Evolutionary conservation across 2,797 vertebrate species (phyloP).

Genomic region (Eupleurogrammus muticus): DNA sequence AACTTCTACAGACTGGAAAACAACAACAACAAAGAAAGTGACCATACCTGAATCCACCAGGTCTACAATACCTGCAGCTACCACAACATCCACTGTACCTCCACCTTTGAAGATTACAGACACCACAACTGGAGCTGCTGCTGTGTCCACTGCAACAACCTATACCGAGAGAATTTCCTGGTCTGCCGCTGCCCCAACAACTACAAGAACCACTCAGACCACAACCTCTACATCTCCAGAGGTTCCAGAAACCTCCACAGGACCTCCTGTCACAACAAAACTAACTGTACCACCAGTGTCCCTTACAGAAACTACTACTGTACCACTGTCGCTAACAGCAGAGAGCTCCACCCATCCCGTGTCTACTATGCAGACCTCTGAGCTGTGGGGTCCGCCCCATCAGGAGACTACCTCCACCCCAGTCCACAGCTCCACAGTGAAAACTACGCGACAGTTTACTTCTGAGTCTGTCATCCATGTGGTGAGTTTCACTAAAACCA

Average conservation of each 20-base stretch:
- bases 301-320: constrained; percentile 56
- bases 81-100: constrained; percentile 53
- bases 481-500: constrained; percentile 50
- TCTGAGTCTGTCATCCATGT: constrained; percentile 44
- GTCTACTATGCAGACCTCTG: constrained; percentile 47
- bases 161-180: constrained; percentile 66
- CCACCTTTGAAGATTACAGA: constrained; percentile 58
- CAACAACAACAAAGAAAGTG: constrained; percentile 64
- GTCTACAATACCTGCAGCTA: constrained; percentile 41
- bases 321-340: constrained; percentile 30
- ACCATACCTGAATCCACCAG: constrained; percentile 54
- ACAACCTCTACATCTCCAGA: constrained; percentile 45
- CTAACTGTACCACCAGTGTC: constrained; percentile 32
- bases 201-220: constrained; percentile 48
- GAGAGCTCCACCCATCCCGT: constrained; percentile 21
- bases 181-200: constrained; percentile 57
- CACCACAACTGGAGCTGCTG: constrained; percentile 45
- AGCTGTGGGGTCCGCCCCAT: constrained; percentile 55
- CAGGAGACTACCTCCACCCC: constrained; percentile 61
- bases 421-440: constrained; percentile 58
- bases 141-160: constrained; percentile 39
- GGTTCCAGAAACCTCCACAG: constrained; percentile 40
- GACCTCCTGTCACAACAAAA: constrained; percentile 45
- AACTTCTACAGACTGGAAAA: constrained; percentile 48
- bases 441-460: constrained; percentile 47